Conservation (phyloP, 2,888 invertebrate genomes). For the Automeris io region DNA sequence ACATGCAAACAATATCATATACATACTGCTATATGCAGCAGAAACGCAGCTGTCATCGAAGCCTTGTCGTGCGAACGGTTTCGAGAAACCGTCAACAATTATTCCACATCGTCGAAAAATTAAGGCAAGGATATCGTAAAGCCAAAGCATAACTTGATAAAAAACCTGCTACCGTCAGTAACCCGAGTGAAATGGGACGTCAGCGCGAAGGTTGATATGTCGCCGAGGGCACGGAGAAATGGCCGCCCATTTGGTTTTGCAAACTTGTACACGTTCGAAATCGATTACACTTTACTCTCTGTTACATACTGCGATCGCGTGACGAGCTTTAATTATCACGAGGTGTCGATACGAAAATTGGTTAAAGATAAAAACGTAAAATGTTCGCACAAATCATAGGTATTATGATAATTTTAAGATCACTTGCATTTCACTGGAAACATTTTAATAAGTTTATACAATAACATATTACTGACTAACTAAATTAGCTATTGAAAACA, state of each 20-base stretch:
- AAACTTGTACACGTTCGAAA: slow-evolving; percentile 58
- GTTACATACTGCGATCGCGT: slow-evolving; percentile 58
- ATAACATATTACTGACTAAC: too few relatives aligned
- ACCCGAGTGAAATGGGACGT: slow-evolving; percentile 54
- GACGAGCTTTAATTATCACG: slow-evolving; percentile 63
- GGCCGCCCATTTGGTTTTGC: slow-evolving; percentile 41
- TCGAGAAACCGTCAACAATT: slow-evolving; percentile 54
- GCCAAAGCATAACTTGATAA: slow-evolving; percentile 46
- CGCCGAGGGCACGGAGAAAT: slow-evolving; percentile 51
- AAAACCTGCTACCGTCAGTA: slow-evolving; percentile 33
- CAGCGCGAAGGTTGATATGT: slow-evolving; percentile 49
- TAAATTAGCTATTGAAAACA: too few relatives aligned
- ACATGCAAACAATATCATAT: background rate
- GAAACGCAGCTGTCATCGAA: slow-evolving; percentile 50
- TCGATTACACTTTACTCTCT: slow-evolving; percentile 65
- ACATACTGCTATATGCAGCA: slow-evolving; percentile 3
- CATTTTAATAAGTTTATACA: slow-evolving; percentile 13
- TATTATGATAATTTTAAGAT: slow-evolving; percentile 50
- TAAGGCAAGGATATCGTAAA: slow-evolving; percentile 60
- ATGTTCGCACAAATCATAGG: slow-evolving; percentile 59
- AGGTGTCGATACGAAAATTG: slow-evolving; percentile 73
- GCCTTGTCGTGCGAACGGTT: slow-evolving; percentile 52
- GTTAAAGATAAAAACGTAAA: slow-evolving; percentile 46
- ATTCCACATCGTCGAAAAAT: slow-evolving; percentile 64
- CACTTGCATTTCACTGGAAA: slow-evolving; percentile 27